These are phyloP conservation scores for Eumacrocentrus americanus DNA, from an alignment of 2,888 invertebrate genomes.

Conservation along the genomic window DNA sequence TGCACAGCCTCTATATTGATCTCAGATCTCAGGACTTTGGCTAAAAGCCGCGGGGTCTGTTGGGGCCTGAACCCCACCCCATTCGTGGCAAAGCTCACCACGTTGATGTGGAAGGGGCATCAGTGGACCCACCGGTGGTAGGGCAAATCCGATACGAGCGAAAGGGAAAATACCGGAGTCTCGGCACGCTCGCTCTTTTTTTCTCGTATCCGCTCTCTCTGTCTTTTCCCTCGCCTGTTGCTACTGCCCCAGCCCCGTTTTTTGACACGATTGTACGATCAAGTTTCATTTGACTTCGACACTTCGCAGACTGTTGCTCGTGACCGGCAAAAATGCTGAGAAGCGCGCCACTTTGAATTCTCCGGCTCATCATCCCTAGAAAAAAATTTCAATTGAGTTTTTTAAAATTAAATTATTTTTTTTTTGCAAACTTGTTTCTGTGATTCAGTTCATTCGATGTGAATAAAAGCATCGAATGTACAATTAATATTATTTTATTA, in stretches of 20 bases:
- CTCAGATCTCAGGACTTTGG: no score
- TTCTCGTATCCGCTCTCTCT: constrained; percentile 49
- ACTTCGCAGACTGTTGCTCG: constrained; percentile 46
- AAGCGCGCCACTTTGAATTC: constrained; percentile 12
- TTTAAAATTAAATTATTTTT: constrained; percentile 1
- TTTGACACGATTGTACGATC: constrained; percentile 46
- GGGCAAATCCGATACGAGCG: constrained; percentile 47
- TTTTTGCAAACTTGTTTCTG: constrained; percentile 5
- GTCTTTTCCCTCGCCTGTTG: constrained; percentile 48
- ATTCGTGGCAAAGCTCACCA: not conserved
- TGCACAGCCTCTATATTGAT: no score
- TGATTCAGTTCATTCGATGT: constrained; percentile 11
- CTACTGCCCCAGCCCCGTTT: constrained; percentile 50
- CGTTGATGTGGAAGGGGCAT: constrained; percentile 1
- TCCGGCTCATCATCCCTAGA: no score
- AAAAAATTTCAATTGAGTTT: no score
- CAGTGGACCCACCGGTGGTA: constrained; percentile 32
- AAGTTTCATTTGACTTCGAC: constrained; percentile 57
- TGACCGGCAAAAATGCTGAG: constrained; percentile 33
- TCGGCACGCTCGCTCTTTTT: constrained; percentile 41
- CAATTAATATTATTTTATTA: constrained; percentile 3
- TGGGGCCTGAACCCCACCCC: not conserved
- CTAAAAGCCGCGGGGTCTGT: not conserved
- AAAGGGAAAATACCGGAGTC: constrained; percentile 58
- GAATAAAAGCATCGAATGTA: not conserved